Percentiles rank a stretch among this genome's conserved stretches.
Conservation (phyloP, 2,888 invertebrate genomes). For the Amiota communis region DNA sequence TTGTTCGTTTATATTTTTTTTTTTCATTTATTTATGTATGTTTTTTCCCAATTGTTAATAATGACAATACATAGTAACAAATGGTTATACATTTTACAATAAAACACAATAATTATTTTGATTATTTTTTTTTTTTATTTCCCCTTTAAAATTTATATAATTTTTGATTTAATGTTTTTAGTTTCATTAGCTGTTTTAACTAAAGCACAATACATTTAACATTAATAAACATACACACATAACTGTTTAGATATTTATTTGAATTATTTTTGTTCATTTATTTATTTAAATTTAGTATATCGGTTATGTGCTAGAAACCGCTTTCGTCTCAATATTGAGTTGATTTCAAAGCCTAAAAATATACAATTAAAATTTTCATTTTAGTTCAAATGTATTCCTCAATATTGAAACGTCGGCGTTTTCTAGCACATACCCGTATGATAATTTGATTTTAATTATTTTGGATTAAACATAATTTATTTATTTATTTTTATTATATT, state of each 20-base stretch:
- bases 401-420: too few relatives aligned
- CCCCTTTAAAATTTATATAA: not conserved
- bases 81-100: slow-evolving; percentile 5
- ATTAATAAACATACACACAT: not conserved
- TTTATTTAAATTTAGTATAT: slow-evolving; percentile 4
- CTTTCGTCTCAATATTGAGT: too few relatives aligned
- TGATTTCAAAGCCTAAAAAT: too few relatives aligned
- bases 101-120: not conserved
- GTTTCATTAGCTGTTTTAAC: not conserved
- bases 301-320: too few relatives aligned
- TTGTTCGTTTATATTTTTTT: not conserved
- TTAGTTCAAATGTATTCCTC: too few relatives aligned
- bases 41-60: not conserved
- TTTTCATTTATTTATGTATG: not conserved
- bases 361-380: too few relatives aligned
- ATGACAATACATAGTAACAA: too few relatives aligned
- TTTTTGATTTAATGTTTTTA: not conserved
- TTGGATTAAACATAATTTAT: not conserved
- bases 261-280: not conserved
- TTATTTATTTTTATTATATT: slow-evolving; percentile 22
- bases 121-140: not conserved
- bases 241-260: slow-evolving; percentile 5
- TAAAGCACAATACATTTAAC: slow-evolving; percentile 9
- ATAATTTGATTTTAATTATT: not conserved
- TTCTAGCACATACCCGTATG: too few relatives aligned